These are phyloP conservation scores for Timema podura DNA, from an alignment of 2,888 invertebrate species.

Conservation along the genomic window DNA sequence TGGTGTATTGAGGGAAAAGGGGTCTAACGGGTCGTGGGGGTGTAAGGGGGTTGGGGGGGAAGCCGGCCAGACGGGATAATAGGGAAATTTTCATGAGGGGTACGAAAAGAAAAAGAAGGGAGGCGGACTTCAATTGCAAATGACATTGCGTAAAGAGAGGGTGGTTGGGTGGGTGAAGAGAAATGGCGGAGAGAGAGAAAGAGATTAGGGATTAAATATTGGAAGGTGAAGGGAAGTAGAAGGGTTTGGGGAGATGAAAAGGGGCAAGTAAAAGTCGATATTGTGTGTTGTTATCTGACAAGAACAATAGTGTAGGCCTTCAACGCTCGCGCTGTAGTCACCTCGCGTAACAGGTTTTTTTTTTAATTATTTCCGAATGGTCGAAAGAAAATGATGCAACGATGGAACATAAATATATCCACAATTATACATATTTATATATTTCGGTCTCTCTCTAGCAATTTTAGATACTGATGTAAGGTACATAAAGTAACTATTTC, in stretches of 20 bases:
- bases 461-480: no score
- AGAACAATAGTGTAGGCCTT: constrained; percentile 14
- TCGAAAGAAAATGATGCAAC: background rate
- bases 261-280: constrained; percentile 13
- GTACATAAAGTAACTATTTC: no score
- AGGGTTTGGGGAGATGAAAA: constrained; percentile 8
- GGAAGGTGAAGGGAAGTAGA: constrained; percentile 23
- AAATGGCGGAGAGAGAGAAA: constrained; percentile 19
- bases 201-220: constrained; percentile 30
- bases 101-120: constrained; percentile 18
- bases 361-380: constrained; percentile 7
- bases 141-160: constrained; percentile 26
- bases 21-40: constrained; percentile 12
- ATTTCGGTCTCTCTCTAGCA: no score
- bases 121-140: constrained; percentile 30
- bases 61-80: constrained; percentile 25
- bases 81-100: constrained; percentile 29
- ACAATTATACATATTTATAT: no score
- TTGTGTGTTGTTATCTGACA: constrained; percentile 14
- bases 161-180: constrained; percentile 16
- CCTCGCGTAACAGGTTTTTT: constrained; percentile 8
- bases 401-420: no score
- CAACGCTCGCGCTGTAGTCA: background rate
- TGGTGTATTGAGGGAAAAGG: constrained; percentile 28
- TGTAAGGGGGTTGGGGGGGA: constrained; percentile 8